A percentile compares a stretch with the other conserved stretches of the same genome.
Conservation (phyloP, 2,113 vertebrate species). For the Oreochromis aureus region DNA sequence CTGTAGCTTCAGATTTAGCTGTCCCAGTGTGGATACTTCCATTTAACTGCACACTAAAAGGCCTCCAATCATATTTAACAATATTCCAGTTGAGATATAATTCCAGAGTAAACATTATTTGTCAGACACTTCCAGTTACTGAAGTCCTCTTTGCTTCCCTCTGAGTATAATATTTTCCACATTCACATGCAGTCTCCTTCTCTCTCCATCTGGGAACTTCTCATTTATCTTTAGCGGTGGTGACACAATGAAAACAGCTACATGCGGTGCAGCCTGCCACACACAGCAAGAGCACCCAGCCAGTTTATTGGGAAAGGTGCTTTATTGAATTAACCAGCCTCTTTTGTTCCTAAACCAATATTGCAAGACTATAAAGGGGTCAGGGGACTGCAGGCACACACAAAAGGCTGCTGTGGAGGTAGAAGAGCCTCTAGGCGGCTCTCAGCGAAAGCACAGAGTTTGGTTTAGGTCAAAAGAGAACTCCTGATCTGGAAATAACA, state of each 20-base stretch:
- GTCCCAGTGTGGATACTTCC: neutral
- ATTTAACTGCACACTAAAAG: neutral
- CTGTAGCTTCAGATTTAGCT: neutral
- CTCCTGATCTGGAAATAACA: conserved; percentile 76
- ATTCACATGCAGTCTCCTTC: neutral
- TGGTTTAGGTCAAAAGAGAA: conserved; percentile 74
- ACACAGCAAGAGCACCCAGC: conserved; percentile 28
- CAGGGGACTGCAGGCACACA: conserved; percentile 49
- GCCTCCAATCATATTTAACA: neutral
- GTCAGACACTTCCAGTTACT: neutral
- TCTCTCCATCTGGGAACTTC: conserved; percentile 19
- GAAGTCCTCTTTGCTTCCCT: neutral
- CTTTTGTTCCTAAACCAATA: conserved; percentile 57
- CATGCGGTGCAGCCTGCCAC: conserved; percentile 33
- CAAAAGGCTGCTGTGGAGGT: conserved; percentile 49
- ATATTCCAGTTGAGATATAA: neutral
- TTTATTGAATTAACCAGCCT: conserved; percentile 56
- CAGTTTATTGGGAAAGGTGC: conserved; percentile 56
- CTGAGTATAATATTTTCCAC: neutral
- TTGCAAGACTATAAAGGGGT: conserved; percentile 53
- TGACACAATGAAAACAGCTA: conserved; percentile 51
- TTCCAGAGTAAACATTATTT: conserved; percentile 15
- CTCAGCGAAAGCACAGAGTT: conserved; percentile 64
- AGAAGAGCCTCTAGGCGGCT: conserved; percentile 57
- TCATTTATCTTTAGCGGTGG: conserved; percentile 36